Evolutionary conservation across 2,113 vertebrate genomes (phyloP), one percentile per base, ranked within the genome.

Genomic region (Malurus elegans): DNA sequence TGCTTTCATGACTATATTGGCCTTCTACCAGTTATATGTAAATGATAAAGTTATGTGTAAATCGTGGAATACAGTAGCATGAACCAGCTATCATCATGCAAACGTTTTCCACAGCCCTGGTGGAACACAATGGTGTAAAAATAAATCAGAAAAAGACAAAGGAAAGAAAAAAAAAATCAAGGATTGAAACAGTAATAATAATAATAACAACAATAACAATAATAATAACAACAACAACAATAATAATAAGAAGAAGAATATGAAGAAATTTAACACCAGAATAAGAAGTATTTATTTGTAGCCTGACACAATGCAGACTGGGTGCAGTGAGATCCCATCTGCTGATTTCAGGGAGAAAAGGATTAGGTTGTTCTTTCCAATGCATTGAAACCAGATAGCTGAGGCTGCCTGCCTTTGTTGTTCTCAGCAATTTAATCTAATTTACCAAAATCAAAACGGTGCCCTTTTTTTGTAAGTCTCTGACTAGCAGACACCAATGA

Each of bases 11-110:
- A 50, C 53, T 73, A 36, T 21, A 44, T 9, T 85, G 61, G n/a
- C 61, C 62, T 91, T 96, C 78, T 69, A 85, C 26, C 81, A 96
- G 90, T 40, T 79, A 64, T 18, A 71, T 89, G 78, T 79, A 89
- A 94, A 92, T 72, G 67, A 28, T 79, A 67, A 79, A 95, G 91
- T 78, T 42, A 56, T 66, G 81, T 74, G 60, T 25, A 94, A 60
- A 90, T 93, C 21, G 31, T 53, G 81, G 20, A 66, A 81, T 70
- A 86, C 62, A 86, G 69, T 90, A 94, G 36, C 40, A 61, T 3
- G 16, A 90, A 66, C 50, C 26, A 73, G 86, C 50, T 91, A 66
- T 81, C 15, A 6, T 79, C 50, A 44, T 19, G 40, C 8, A 93
- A 94, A 71, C 20, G 14, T 45, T 10, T 45, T 92, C 28, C 40